phyloP scores from a whole-genome alignment of 2,797 vertebrate species.

The Protosalanx chinensis region DNA sequence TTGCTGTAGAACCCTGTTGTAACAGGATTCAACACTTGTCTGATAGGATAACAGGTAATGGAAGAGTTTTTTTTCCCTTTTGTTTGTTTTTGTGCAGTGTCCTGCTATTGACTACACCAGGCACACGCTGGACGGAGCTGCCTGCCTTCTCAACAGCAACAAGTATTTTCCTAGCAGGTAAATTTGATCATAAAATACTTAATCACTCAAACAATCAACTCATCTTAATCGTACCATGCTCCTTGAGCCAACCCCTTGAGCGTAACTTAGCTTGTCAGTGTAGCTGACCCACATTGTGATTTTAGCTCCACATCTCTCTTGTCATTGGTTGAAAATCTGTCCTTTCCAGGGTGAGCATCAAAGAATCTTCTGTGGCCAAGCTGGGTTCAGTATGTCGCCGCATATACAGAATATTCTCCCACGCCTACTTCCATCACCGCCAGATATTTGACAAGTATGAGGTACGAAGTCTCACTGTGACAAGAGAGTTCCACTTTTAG shows the following conservation, averaged over 20 bases:
- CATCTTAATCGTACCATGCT: background rate
- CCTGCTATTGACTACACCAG: conserved; percentile 98
- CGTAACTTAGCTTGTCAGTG: background rate
- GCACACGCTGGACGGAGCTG: conserved; percentile 98
- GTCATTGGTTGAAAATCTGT: background rate
- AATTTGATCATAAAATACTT: conserved; percentile 41
- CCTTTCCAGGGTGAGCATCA: conserved; percentile 92
- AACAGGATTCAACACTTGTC: background rate
- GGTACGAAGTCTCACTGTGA: conserved; percentile 69
- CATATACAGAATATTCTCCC: conserved; percentile 99
- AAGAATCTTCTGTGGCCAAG: conserved; percentile 98
- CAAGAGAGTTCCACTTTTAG: conserved; percentile 12
- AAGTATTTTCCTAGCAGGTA: conserved; percentile 99
- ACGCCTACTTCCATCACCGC: conserved; percentile 98
- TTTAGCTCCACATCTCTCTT: background rate
- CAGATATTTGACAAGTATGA: conserved; percentile 99
- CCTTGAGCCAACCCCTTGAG: background rate
- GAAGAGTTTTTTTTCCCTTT: background rate
- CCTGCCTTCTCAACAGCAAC: conserved; percentile 99
- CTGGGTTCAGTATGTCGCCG: conserved; percentile 97
- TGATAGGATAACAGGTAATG: background rate
- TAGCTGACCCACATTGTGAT: background rate
- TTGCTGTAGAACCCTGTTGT: background rate
- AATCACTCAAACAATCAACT: background rate
- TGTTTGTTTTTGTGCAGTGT: conserved; percentile 73